A percentile compares a stretch with the other conserved stretches of the same genome.
These are phyloP conservation scores for Eubucco bourcierii DNA, from an alignment of 2,113 vertebrate genomes.

Conservation along the genomic window DNA sequence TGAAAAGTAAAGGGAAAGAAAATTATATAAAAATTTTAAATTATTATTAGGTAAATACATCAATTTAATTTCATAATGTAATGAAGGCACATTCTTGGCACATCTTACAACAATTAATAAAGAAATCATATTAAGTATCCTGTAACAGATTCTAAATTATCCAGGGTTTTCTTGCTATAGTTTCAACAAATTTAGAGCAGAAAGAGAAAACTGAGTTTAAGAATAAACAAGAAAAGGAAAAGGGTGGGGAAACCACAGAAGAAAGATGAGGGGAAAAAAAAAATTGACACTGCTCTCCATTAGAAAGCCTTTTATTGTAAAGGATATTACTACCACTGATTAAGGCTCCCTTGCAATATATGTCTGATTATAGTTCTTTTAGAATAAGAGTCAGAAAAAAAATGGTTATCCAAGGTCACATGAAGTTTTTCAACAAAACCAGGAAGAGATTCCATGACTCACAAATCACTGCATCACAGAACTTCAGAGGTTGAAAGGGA, in stretches of 20 bases:
- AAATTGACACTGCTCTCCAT: neutral
- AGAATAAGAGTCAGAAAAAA: neutral
- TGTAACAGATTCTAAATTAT: neutral
- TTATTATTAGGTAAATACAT: neutral
- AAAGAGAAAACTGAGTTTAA: neutral
- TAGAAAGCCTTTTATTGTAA: neutral
- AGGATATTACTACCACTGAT: neutral
- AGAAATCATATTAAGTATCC: neutral
- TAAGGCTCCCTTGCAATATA: neutral
- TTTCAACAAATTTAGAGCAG: neutral
- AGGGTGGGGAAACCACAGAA: neutral
- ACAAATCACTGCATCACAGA: neutral
- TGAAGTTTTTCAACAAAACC: neutral
- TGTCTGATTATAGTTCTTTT: neutral
- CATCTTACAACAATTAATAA: neutral
- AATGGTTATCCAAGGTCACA: neutral
- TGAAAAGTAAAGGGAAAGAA: constrained; percentile 74
- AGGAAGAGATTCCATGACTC: neutral
- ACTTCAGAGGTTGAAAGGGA: no score
- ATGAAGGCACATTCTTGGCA: neutral
- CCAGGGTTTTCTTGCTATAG: neutral
- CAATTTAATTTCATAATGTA: neutral
- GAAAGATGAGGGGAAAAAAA: neutral
- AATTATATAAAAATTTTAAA: neutral
- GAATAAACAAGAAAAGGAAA: neutral